Conservation (phyloP, 1,140 invertebrate species). For the Pseudomyrmex dendroicus region DNA sequence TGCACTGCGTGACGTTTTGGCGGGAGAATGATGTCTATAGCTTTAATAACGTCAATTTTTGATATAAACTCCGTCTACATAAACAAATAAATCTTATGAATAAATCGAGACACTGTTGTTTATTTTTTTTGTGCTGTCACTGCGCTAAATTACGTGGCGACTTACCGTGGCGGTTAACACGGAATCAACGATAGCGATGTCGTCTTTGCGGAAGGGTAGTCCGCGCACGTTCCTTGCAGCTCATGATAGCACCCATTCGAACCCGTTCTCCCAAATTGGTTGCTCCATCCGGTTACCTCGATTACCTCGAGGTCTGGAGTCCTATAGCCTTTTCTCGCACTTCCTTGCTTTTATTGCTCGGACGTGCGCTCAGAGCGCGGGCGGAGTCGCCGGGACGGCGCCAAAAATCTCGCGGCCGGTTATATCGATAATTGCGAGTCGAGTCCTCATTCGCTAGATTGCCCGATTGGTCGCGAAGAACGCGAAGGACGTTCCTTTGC, state of each 20-base stretch:
- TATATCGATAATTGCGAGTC: slow-evolving; percentile 19
- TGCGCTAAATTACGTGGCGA: slow-evolving; percentile 33
- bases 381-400: background rate
- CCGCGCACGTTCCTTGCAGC: slow-evolving; percentile 72
- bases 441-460: slow-evolving; percentile 28
- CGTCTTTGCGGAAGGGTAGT: slow-evolving; percentile 70
- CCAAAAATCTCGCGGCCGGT: slow-evolving; percentile 2
- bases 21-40: slow-evolving; percentile 68
- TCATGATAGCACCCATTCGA: slow-evolving; percentile 66
- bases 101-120: background rate
- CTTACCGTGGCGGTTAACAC: slow-evolving; percentile 76
- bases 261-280: slow-evolving; percentile 12
- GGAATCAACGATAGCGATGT: slow-evolving; percentile 71
- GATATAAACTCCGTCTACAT: background rate
- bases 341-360: background rate
- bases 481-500: slow-evolving; percentile 20
- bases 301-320: background rate
- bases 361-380: background rate
- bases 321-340: background rate
- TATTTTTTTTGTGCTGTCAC: background rate
- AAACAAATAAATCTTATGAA: background rate
- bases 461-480: slow-evolving; percentile 24
- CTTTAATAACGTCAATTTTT: slow-evolving; percentile 6
- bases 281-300: slow-evolving; percentile 56
- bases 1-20: slow-evolving; percentile 72